phyloP scores from a whole-genome alignment of 64 coral and sea anemone species.

The Dendrophyllia cribrosa region DNA sequence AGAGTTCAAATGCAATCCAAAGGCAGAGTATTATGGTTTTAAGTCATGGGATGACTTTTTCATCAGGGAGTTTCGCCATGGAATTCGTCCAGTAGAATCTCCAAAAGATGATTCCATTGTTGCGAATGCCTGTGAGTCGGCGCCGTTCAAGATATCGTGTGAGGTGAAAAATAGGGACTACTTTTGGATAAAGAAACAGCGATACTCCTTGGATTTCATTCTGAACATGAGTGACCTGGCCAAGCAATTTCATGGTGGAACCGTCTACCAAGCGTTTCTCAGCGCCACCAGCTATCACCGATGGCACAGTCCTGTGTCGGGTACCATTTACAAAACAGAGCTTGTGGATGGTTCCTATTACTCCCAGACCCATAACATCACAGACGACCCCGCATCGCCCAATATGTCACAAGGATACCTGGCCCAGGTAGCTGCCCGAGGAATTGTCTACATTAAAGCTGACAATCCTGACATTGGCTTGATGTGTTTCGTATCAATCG shows the following conservation, averaged over 20 bases:
- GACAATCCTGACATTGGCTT: conserved; percentile 82
- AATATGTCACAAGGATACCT: conserved; percentile 76
- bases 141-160: conserved; percentile 57
- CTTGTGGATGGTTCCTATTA: conserved; percentile 83
- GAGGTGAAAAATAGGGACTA: conserved; percentile 45
- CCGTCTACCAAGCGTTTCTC: conserved; percentile 82
- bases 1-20: conserved; percentile 70
- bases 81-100: conserved; percentile 68
- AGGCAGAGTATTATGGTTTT: conserved; percentile 49
- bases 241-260: conserved; percentile 72
- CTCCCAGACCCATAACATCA: conserved; percentile 48
- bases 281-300: conserved; percentile 81
- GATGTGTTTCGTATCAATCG: conserved; percentile 78
- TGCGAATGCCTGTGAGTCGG: conserved; percentile 83
- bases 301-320: conserved; percentile 84
- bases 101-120: conserved; percentile 66
- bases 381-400: conserved; percentile 53
- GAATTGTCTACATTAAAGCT: conserved; percentile 68
- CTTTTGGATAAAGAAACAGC: conserved; percentile 66
- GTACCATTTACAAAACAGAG: conserved; percentile 57
- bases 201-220: conserved; percentile 74
- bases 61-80: conserved; percentile 67
- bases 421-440: conserved; percentile 71
- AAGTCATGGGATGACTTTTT: conserved; percentile 91
- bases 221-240: conserved; percentile 63